Base-by-base conservation (phyloP, 2,797 vertebrate genomes). In the Podarcis lilfordi region DNA sequence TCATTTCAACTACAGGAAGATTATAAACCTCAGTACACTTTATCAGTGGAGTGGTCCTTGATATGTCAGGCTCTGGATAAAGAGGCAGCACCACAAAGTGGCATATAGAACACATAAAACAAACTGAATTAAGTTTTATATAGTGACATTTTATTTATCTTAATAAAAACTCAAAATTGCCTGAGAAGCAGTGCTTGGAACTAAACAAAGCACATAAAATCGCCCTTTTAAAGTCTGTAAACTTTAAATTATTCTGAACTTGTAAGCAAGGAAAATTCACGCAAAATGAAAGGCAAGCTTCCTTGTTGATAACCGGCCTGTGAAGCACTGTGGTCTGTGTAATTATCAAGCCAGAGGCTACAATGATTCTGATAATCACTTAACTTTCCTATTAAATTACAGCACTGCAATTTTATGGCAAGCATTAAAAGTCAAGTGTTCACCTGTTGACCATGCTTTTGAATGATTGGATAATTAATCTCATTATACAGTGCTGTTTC, bases 151-250 rank as follows among this genome's bases (percentile, higher is more conserved):
- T 86, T 21, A 83, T 40, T 75, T 17, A 0, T 79, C 66, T 92
- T 91, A 64, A 75, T 82, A 93, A 78, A 35, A 85, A 59, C 37
- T 84, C 85, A 50, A 85, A 32, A 59, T 91, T 89, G 80, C 61
- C 27, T 72, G n/a, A 86, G 80, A 64, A 76, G 64, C 83, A 68
- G 66, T 35, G 50, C 71, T 27, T 74, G 78, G 79, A 74, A 84
- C 87, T 81, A 82, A 95, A 72, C 29, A 72, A 55, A 88, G 71
- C 72, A 15, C 3, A 2, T 76, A 77, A 90, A 91, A 88, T 32
- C 9, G 0, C 0, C 2, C 3, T 7, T 0, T 80, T 88, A 81
- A 40, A 80, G 19, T 35, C n/a, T 50, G 83, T 84, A 95, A 92
- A 90, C 27, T 13, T 84, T 93, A 80, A 91, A 59, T 37, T 29